Conservation (phyloP, 2,888 invertebrate genomes). For the Nomada lathburiana region DNA sequence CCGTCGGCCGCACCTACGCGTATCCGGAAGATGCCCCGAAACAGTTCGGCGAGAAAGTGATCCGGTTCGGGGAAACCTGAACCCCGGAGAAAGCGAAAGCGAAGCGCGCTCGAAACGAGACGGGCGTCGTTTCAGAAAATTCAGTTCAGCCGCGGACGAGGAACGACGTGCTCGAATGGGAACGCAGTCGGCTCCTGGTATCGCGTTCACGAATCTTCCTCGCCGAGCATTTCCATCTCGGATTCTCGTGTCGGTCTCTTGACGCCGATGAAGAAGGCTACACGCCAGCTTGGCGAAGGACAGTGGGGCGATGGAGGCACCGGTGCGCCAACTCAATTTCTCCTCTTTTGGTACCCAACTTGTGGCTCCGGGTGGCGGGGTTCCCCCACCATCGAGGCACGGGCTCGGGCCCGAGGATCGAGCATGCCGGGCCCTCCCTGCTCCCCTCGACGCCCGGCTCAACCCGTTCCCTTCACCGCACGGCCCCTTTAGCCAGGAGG, state of each 20-base stretch:
- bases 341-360: constrained; percentile 76
- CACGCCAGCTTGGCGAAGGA: constrained; percentile 7
- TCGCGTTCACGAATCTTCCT: constrained; percentile 6
- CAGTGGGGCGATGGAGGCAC: constrained; percentile 36
- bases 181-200: not conserved
- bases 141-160: not conserved
- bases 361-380: constrained; percentile 67
- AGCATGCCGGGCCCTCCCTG: constrained; percentile 64
- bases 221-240: constrained; percentile 53
- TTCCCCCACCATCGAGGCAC: constrained; percentile 50
- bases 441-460: constrained; percentile 40
- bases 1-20: constrained; percentile 52
- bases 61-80: not conserved
- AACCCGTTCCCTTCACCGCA: constrained; percentile 23
- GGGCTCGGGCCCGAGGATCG: constrained; percentile 56
- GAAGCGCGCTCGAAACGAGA: not conserved
- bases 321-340: constrained; percentile 76
- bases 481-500: constrained; percentile 69
- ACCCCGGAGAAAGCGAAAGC: not conserved
- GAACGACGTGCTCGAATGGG: not conserved
- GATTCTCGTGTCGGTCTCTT: constrained; percentile 43
- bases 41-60: constrained; percentile 8
- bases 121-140: not conserved
- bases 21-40: constrained; percentile 31
- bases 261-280: constrained; percentile 32